Base-by-base conservation (phyloP, 2,888 invertebrate species). In the Apodemia zela region DNA sequence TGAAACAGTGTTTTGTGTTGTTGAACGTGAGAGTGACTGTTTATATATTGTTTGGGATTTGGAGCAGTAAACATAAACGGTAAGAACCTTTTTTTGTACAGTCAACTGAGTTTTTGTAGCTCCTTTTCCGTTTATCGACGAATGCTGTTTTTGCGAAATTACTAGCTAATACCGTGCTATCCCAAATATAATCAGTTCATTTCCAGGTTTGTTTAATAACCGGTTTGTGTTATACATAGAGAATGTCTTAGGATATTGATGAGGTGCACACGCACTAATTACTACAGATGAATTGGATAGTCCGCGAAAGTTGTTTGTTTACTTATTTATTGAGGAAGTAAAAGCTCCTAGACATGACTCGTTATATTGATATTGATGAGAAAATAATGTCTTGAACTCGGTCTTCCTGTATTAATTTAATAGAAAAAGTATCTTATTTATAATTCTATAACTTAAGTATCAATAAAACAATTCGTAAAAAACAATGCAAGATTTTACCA, bases 1-100 rank as follows among this genome's bases (percentile, higher is more conserved):
- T 91, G 89, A 89, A 84, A 84, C 85, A 75, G 68, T 72, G 84
- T 87, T 84, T 88, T 89, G 84, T 87, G 83, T 88, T 89, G 85
- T 85, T 78, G 82, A 85, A 80, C 84, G 85, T 87, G 88, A 81
- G 82, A 82, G 85, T 89, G 89, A 84, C 84, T 86, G 87, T 85
- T 87, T 85, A 84, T 84, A 84, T 83, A 84, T 88, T 89, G 87
- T 89, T 89, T 89, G 82, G 87, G 85, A 89, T 88, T 88, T 82
- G 83, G 79, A 82, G 84, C 81, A 78, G 85, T 87, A 87, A 87
- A 89, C 83, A 85, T 81, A 85, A 68, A 84, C 82, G 89, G 90
- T 91, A 77, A 87, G 89, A 85, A 77, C 77, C 80, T 80, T 78
- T 77, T 84, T 76, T 79, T 64, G 66, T 62, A 54, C 65, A 59